A percentile compares a stretch with the other conserved stretches of the same genome.
Evolutionary conservation across 2,888 invertebrate genomes (phyloP).

Genomic region (Geophilus truncorum): DNA sequence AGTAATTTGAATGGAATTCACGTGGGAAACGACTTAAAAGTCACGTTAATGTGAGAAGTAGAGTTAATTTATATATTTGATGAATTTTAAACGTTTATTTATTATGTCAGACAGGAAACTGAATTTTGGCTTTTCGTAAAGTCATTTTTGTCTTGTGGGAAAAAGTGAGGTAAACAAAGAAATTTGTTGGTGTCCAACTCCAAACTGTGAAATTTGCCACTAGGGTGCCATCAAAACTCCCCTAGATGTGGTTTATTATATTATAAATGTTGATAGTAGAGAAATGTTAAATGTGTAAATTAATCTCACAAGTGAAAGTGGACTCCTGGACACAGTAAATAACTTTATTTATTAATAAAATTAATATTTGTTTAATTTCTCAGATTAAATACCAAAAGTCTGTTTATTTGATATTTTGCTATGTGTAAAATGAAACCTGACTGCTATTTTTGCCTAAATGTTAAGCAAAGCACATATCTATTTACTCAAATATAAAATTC

Average conservation of each 20-base stretch:
- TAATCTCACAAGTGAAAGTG: neutral
- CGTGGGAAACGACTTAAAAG: neutral
- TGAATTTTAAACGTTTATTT: too few species aligned
- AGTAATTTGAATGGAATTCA: constrained; percentile 21
- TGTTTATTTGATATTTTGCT: too few species aligned
- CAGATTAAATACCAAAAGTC: neutral
- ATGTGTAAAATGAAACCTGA: too few species aligned
- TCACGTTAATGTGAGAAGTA: neutral
- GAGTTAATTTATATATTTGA: neutral
- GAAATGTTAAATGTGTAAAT: too few species aligned
- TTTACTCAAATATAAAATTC: too few species aligned
- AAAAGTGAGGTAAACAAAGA: neutral
- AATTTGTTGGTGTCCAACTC: neutral
- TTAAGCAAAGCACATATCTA: too few species aligned
- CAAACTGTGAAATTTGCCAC: neutral
- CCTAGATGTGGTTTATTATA: neutral
- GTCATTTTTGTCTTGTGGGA: neutral
- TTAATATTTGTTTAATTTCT: neutral
- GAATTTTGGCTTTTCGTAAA: too few species aligned
- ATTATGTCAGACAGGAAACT: too few species aligned
- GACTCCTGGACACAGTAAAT: neutral
- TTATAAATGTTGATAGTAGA: too few species aligned
- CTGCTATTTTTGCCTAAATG: too few species aligned
- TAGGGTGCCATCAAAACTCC: neutral
- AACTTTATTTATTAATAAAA: neutral